Percentiles rank a stretch among this genome's conserved stretches.
phyloP scores from a whole-genome alignment of 2,113 vertebrate genomes.

The Boleophthalmus pectinirostris region DNA sequence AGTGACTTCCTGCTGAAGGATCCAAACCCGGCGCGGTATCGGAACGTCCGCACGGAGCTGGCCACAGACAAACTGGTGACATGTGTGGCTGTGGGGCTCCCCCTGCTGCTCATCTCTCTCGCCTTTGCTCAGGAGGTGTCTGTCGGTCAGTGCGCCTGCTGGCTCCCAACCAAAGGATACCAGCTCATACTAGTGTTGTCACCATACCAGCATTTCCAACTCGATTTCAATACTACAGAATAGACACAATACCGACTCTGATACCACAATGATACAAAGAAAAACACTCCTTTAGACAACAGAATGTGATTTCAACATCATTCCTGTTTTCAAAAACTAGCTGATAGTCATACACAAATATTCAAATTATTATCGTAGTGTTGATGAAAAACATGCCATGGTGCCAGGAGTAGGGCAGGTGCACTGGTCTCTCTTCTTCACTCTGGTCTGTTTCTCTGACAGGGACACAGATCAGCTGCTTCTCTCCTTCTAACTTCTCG shows the following conservation, averaged over 20 bases:
- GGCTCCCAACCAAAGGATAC: not conserved
- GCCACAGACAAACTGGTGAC: constrained; percentile 90
- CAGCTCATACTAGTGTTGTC: not conserved
- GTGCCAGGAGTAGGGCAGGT: too few relatives aligned
- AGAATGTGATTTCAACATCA: too few relatives aligned
- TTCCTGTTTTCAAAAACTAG: too few relatives aligned
- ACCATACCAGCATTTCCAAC: too few relatives aligned
- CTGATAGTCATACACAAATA: too few relatives aligned
- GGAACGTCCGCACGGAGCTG: constrained; percentile 86
- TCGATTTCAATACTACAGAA: too few relatives aligned
- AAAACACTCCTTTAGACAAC: too few relatives aligned
- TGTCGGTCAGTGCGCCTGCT: constrained; percentile 75
- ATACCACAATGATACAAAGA: too few relatives aligned
- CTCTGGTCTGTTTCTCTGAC: constrained; percentile 47
- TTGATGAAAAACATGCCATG: too few relatives aligned
- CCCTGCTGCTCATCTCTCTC: constrained; percentile 89
- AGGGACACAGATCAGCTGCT: constrained; percentile 92
- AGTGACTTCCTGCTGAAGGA: constrained; percentile 91
- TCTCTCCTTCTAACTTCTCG: constrained; percentile 85
- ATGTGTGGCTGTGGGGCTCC: constrained; percentile 87
- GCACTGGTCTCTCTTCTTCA: not conserved
- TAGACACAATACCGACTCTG: too few relatives aligned
- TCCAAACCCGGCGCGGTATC: constrained; percentile 79
- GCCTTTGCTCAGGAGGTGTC: constrained; percentile 93
- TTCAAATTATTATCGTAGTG: too few relatives aligned